phyloP scores from a whole-genome alignment of 2,797 vertebrate genomes.

The Melanogrammus aeglefinus region DNA sequence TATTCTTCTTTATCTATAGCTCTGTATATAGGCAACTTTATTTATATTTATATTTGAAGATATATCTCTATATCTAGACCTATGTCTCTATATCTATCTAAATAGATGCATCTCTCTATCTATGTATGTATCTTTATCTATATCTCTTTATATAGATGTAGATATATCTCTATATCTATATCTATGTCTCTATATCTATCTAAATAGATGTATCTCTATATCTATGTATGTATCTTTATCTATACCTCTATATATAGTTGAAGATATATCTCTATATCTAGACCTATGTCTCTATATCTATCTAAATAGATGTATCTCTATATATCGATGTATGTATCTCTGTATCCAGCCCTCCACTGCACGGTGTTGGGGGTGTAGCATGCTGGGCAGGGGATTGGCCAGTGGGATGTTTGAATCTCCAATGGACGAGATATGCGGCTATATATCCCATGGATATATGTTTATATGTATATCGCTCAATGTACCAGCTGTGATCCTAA shows the following conservation, averaged over 20 bases:
- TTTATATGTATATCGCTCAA: not conserved
- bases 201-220: slow-evolving; percentile 32
- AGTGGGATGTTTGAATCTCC: slow-evolving; percentile 49
- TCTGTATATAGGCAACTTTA: no score
- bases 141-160: slow-evolving; percentile 7
- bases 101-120: not conserved
- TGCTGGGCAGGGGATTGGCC: slow-evolving; percentile 45
- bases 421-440: not conserved
- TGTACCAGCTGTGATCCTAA: not conserved
- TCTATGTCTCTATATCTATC: slow-evolving; percentile 6
- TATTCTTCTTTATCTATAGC: no score
- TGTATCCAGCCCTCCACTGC: slow-evolving; percentile 64
- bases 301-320: slow-evolving; percentile 17
- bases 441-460: not conserved
- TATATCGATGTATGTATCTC: slow-evolving; percentile 23
- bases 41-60: no score
- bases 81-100: not conserved
- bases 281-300: slow-evolving; percentile 28
- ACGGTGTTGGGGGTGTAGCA: slow-evolving; percentile 48
- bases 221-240: not conserved
- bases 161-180: not conserved
- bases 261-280: not conserved
- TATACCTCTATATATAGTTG: slow-evolving; percentile 30
- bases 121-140: slow-evolving; percentile 34
- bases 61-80: not conserved